Base-by-base conservation (phyloP, 1,140 invertebrate genomes). In the Drosophila tsacasi region DNA sequence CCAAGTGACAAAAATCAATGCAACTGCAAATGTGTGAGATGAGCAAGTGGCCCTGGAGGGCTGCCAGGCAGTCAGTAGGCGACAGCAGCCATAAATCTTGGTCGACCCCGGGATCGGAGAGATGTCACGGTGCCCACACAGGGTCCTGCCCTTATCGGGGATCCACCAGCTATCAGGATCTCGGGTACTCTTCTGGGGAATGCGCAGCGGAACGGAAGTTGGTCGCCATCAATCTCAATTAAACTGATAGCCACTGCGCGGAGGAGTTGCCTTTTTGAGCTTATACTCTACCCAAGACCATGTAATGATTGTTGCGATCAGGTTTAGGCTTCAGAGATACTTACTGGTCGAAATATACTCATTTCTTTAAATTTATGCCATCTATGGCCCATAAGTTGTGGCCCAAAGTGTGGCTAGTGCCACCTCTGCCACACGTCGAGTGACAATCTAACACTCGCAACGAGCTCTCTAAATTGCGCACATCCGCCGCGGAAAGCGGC, bases 1-100 rank as follows among this genome's bases (percentile, higher is more conserved):
- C 75, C 76, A 67, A 84, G 82, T 84, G 82, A 84, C 82, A 84
- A 84, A 84, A 86, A 86, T 86, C 83, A 86, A 86, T 86, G 79
- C 79, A 73, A 66, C 75, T 69, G 83, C 75, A 72, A 85, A 86
- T 79, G 83, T 86, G 83, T 60, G 78, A 84, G 78, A 79, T 64
- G 74, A 40, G 67, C 75, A 78, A 67, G 63, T 77, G 61, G 78
- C 58, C 54, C 39, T 58, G 55, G 39, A 61, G 69, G 46, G 30
- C 32, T 27, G 8, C 55, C 46, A 40, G 35, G 40, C 40, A 42
- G 40, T 12, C 40, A 42, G 40, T 42, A 42, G 40, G 37, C 54
- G 65, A 79, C 61, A 65, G 49, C 42, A 49, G 83, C 66, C 82
- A 84, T 84, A 84, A 84, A 84, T 84, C 82, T 84, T 58, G 50